Conservation (phyloP, 2,113 vertebrate genomes). For the Sprattus sprattus region DNA sequence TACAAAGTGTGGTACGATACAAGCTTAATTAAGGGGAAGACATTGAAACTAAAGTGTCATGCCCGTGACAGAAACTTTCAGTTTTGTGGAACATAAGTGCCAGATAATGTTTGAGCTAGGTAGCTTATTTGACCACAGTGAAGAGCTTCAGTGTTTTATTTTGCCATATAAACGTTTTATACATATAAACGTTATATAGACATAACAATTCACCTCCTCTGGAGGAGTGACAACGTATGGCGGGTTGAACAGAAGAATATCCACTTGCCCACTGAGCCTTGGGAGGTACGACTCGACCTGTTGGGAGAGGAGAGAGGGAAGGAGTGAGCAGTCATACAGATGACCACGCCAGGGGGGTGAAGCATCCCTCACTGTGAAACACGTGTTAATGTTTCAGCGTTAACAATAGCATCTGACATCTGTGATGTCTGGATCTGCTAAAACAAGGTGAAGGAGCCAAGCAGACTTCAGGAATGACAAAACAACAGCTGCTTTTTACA, state of each 20-base stretch:
- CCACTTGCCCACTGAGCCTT: slow-evolving; percentile 81
- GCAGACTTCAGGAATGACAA: background rate
- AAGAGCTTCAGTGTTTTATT: no score
- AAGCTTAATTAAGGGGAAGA: no score
- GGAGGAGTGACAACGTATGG: slow-evolving; percentile 92
- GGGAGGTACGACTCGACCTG: slow-evolving; percentile 82
- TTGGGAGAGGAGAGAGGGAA: background rate
- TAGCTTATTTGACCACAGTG: no score
- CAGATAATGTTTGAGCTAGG: no score
- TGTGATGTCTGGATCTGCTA: background rate
- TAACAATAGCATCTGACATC: background rate
- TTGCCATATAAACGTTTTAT: no score
- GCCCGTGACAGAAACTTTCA: no score
- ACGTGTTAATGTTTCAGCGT: background rate
- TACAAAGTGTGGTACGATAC: no score
- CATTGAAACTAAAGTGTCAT: no score
- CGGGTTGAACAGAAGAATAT: slow-evolving; percentile 92
- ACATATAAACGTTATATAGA: background rate
- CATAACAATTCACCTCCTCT: slow-evolving; percentile 77
- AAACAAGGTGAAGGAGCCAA: background rate
- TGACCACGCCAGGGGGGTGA: background rate
- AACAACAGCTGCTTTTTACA: background rate
- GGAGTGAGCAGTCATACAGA: background rate
- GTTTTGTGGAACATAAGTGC: no score
- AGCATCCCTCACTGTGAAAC: background rate